phyloP scores from a whole-genome alignment of 2,113 vertebrate species.

The Pachycephala philippinensis region DNA sequence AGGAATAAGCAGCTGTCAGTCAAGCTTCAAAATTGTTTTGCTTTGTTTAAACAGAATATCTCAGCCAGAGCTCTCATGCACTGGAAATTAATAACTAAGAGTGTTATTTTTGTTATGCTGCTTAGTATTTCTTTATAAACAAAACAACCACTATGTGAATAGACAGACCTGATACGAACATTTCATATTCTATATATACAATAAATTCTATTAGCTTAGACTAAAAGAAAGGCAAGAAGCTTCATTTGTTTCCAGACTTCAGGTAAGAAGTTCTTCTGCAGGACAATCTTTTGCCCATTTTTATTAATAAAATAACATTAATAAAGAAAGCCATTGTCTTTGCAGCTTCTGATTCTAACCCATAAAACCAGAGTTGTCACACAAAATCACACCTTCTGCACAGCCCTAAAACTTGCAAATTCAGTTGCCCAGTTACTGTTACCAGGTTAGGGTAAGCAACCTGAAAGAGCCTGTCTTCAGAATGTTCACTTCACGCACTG shows the following conservation, averaged over 20 bases:
- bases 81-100: not conserved
- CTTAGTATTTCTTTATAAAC: not conserved
- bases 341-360: not conserved
- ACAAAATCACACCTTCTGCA: not conserved
- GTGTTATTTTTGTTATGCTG: not conserved
- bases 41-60: not conserved
- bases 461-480: accelerated
- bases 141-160: not conserved
- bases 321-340: not conserved
- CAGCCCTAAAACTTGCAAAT: not conserved
- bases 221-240: not conserved
- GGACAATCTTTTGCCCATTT: not conserved
- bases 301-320: not conserved
- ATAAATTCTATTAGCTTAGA: not conserved
- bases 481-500: not conserved
- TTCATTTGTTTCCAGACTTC: not conserved
- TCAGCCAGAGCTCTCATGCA: not conserved
- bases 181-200: not conserved
- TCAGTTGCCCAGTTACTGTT: not conserved
- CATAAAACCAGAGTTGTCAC: not conserved
- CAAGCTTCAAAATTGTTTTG: not conserved
- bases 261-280: not conserved
- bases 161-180: not conserved
- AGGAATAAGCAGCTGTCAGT: not conserved
- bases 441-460: not conserved